These are phyloP conservation scores for Mesorhabditis belari DNA, from an alignment of 2,888 invertebrate species.

Conservation along the genomic window DNA sequence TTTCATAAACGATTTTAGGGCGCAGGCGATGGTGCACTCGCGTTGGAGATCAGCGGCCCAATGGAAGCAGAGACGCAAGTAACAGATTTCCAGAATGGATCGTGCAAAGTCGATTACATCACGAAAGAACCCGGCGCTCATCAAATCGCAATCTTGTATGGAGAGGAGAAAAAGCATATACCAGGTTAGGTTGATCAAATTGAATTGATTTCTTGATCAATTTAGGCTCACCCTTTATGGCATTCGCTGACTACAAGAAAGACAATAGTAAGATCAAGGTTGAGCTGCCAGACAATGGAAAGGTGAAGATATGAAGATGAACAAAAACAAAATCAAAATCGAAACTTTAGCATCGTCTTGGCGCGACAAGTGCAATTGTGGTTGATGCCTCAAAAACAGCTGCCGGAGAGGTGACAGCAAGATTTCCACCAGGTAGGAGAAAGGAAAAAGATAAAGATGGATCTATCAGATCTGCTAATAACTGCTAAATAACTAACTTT, in stretches of 20 bases:
- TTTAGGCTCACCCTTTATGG: not conserved
- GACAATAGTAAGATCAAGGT: no score
- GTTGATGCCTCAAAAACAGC: constrained; percentile 26
- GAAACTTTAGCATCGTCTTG: constrained; percentile 9
- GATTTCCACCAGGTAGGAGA: constrained; percentile 12
- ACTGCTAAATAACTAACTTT: no score
- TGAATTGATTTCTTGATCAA: not conserved
- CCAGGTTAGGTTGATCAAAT: constrained; percentile 12
- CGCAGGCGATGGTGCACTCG: constrained; percentile 89
- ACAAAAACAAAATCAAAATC: no score
- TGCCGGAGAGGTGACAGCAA: constrained; percentile 13
- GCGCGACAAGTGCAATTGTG: constrained; percentile 17
- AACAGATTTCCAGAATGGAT: constrained; percentile 81
- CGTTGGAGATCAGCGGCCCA: constrained; percentile 92
- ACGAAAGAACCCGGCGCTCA: constrained; percentile 88
- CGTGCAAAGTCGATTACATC: constrained; percentile 83
- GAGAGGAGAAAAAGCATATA: constrained; percentile 25
- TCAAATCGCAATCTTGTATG: constrained; percentile 43
- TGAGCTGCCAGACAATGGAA: no score
- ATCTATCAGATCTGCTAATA: no score
- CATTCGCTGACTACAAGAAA: no score
- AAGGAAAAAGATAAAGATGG: no score
- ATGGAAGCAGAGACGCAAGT: constrained; percentile 68
- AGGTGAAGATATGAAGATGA: no score
- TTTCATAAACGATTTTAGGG: no score